A percentile compares a stretch with the other conserved stretches of the same genome.
Evolutionary conservation across 1,140 invertebrate genomes (phyloP).

Genomic region (Notospermus geniculatus): DNA sequence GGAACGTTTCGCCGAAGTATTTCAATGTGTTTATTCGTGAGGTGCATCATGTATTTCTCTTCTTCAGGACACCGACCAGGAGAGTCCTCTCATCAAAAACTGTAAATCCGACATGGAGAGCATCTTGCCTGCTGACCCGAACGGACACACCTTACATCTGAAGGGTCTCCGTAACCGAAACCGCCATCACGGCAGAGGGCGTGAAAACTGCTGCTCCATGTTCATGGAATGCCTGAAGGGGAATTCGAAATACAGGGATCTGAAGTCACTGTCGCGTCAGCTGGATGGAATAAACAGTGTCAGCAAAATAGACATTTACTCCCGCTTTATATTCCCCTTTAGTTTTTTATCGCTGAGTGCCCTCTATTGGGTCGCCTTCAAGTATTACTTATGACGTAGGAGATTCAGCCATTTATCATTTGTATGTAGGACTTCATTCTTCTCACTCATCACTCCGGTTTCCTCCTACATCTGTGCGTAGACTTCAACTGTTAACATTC

Average conservation of each 20-base stretch:
- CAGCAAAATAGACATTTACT: conserved; percentile 59
- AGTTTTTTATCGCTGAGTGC: conserved; percentile 58
- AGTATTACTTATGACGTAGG: no score
- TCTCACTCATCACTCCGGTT: no score
- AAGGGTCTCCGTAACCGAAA: conserved; percentile 26
- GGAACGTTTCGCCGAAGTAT: no score
- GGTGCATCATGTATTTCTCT: no score
- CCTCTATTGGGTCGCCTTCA: conserved; percentile 59
- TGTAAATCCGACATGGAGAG: background rate
- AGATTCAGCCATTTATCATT: no score
- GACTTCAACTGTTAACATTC: no score
- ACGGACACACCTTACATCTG: conserved; percentile 21
- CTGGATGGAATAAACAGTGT: conserved; percentile 40
- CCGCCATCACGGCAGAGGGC: conserved; percentile 17
- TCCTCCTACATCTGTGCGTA: no score
- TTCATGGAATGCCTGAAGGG: conserved; percentile 40
- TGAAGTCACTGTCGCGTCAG: conserved; percentile 25
- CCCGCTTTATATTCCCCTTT: conserved; percentile 58
- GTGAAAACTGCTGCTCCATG: conserved; percentile 30
- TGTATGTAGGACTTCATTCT: no score
- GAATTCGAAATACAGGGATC: conserved; percentile 42
- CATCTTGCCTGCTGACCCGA: conserved; percentile 1
- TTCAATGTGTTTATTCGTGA: no score
- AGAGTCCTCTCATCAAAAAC: background rate
- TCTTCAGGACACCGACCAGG: no score